Base-by-base conservation (phyloP, 2,797 vertebrate species). In the Babyrousa celebensis region DNA sequence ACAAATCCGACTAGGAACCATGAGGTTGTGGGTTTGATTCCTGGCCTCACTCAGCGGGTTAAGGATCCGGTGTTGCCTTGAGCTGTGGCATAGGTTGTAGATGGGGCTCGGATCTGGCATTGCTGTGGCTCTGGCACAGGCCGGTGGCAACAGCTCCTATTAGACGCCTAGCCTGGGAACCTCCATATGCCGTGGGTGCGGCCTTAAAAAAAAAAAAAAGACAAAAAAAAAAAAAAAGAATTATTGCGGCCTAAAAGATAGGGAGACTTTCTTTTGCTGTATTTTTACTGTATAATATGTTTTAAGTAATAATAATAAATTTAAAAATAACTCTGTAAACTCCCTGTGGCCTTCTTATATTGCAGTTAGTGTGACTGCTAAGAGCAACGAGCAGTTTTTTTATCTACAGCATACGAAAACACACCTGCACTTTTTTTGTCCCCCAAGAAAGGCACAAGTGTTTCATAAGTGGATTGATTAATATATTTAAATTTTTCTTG, bases 301-400 rank as follows among this genome's bases (percentile, higher is more conserved):
- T 94, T 94, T 71, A 94, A 82, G 67, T 54, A 89, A 74, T 67
- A 43, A 36, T 40, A 36, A 5, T 90, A 89, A 71, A 85, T 91
- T 74, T 75, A 8, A 75, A 91, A 91, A 70, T 74, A 88, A 52
- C 18, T 74, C 25, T 9, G 18, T 74, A 67, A 84, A 84, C 40
- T 74, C 58, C n/a, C 15, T 68, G 2, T 83, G 62, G 52, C 36
- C 32, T 95, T 87, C 93, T 80, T 72, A 80, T 54, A 54, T 92
- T 85, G 12, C 25, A 71, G 0, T 75, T 92, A 56, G 12, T 71
- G 21, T 89, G 68, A 95, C 72, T 52, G 16, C 10, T 94, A 85
- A 85, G 89, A 92, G 25, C 74, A 78, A 60, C 60, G 56, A 93
- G 5, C 27, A 36, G n/a, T 65, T 91, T 95, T 82, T 48, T 63